Percentiles rank a stretch among this genome's conserved stretches.
phyloP scores from a whole-genome alignment of 1,140 invertebrate genomes.

The Bicyclus anynana region DNA sequence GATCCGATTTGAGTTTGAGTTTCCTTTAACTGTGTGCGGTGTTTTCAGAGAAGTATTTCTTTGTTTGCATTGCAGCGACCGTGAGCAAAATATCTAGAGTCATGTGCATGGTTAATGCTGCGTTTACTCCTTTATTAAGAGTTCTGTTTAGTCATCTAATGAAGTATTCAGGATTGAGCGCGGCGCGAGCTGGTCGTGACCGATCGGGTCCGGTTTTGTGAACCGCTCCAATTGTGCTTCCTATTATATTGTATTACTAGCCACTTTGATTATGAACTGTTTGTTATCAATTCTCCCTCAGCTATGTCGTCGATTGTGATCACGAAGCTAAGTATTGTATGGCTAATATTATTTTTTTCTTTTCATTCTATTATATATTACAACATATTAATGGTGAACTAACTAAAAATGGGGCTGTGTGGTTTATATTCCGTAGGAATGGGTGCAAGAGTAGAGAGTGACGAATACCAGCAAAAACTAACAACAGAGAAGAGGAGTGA shows the following conservation, averaged over 20 bases:
- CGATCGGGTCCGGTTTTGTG: slow-evolving; percentile 31
- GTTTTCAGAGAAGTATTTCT: not conserved
- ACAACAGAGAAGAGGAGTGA: no score
- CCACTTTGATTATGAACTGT: slow-evolving; percentile 19
- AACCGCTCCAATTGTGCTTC: slow-evolving; percentile 37
- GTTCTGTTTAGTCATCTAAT: slow-evolving; percentile 65
- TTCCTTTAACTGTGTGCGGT: no score
- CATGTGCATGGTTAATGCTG: slow-evolving; percentile 23
- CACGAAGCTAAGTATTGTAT: not conserved
- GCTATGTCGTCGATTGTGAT: slow-evolving; percentile 1
- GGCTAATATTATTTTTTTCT: no score
- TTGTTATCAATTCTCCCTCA: slow-evolving; percentile 8
- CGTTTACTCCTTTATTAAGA: slow-evolving; percentile 46
- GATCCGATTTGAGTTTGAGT: no score
- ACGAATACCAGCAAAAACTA: no score
- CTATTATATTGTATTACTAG: slow-evolving; percentile 48
- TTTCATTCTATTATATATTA: no score
- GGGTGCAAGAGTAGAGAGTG: no score
- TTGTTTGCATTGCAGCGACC: slow-evolving; percentile 9
- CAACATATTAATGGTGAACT: no score
- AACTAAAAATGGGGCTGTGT: no score
- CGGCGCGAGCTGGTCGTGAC: slow-evolving; percentile 28
- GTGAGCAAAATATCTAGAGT: slow-evolving; percentile 13
- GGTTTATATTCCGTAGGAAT: no score
- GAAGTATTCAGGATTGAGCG: slow-evolving; percentile 60